Percentiles rank a stretch among this genome's conserved stretches.
phyloP scores from a whole-genome alignment of 2,797 vertebrate species.

The Cossypha niveicapilla region DNA sequence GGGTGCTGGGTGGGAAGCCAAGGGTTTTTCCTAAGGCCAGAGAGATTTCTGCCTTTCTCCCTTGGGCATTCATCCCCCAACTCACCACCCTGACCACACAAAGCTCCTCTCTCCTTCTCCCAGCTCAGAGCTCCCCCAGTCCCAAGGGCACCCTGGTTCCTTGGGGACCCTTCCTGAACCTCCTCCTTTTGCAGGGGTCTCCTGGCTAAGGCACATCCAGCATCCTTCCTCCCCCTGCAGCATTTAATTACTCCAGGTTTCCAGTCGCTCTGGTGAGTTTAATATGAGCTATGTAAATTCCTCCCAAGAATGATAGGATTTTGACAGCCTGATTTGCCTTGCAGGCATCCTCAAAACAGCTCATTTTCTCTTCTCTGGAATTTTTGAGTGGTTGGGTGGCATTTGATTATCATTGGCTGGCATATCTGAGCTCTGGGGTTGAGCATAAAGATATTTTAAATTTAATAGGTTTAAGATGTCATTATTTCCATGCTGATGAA shows the following conservation, averaged over 20 bases:
- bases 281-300: conserved; percentile 68
- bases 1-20: neutral
- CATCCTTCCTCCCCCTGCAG: accelerated
- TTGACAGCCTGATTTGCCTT: conserved; percentile 69
- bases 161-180: neutral
- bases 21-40: neutral
- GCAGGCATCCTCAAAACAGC: conserved; percentile 65
- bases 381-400: conserved; percentile 63
- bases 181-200: neutral
- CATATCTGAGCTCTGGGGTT: conserved; percentile 57
- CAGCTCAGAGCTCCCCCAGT: neutral
- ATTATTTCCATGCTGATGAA: conserved; percentile 69
- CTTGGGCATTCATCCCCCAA: neutral
- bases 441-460: conserved; percentile 69
- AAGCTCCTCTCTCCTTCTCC: neutral
- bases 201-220: neutral
- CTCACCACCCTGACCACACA: neutral
- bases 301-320: conserved; percentile 57
- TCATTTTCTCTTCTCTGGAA: conserved; percentile 70
- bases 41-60: neutral
- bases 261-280: conserved; percentile 55
- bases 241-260: conserved; percentile 66
- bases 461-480: conserved; percentile 71
- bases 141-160: accelerated
- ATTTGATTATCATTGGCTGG: conserved; percentile 71